A percentile compares a stretch with the other conserved stretches of the same genome.
Evolutionary conservation across 2,113 vertebrate species (phyloP).

Genomic region (Ginglymostoma cirratum): DNA sequence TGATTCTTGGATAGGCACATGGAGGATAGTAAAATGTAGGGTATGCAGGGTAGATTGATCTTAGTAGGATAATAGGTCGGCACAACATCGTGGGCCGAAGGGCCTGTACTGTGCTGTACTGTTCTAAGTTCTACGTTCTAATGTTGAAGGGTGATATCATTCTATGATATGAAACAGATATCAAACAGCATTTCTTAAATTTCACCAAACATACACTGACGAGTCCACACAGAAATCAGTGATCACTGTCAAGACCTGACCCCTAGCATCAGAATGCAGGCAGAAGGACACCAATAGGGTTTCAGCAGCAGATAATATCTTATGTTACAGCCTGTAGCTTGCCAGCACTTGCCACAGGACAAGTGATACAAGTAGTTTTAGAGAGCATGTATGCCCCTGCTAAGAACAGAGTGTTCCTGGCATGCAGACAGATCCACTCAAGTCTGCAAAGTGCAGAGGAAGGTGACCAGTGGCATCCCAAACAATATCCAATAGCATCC

Average conservation of each 20-base stretch:
- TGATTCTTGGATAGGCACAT: too few relatives aligned
- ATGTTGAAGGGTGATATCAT: too few relatives aligned
- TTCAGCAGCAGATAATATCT: background rate
- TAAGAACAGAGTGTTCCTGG: background rate
- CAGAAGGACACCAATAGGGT: background rate
- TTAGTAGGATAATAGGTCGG: too few relatives aligned
- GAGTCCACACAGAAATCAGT: background rate
- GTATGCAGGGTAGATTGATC: too few relatives aligned
- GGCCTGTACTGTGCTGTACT: too few relatives aligned
- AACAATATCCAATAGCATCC: background rate
- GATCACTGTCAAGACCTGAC: background rate
- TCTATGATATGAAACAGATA: background rate
- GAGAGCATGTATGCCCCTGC: background rate
- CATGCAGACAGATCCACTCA: background rate
- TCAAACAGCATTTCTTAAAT: background rate
- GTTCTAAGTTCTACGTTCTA: too few relatives aligned
- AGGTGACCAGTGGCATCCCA: background rate
- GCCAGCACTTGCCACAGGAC: background rate
- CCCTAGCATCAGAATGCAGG: background rate
- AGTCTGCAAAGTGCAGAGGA: background rate
- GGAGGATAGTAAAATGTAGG: too few relatives aligned
- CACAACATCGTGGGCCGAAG: too few relatives aligned
- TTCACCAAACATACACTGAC: background rate
- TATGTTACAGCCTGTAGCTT: background rate
- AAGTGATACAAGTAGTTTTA: background rate